Evolutionary conservation across 1,140 invertebrate species (phyloP), one percentile per base, ranked within the genome.

Genomic region (Drosophila navojoa): DNA sequence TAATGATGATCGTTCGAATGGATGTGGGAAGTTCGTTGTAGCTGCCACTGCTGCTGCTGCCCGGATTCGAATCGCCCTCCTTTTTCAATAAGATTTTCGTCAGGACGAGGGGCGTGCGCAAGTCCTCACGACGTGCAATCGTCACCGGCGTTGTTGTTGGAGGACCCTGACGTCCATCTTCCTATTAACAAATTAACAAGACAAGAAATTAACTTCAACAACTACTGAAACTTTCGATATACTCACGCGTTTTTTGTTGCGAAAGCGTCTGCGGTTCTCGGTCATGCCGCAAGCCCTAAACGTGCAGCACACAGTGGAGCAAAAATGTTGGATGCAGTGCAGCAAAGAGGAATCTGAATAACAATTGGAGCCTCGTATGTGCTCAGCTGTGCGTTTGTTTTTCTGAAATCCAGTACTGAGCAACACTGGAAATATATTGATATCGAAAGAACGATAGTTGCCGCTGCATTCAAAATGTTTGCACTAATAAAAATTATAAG

Each of bases 71-170:
- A 2, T 76, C 80, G 2, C 60, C 45, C n/a, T 89, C 85, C 49
- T 84, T 89, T 35, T 89, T 89, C 2, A 89, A 47, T 38, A 87
- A 15, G 49, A 89, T 89, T 32, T 84, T 89, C 11, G 84, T 85
- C 55, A 84, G 84, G 6, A 89, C 35, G 1, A 69, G 5, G 10
- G 38, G 25, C 19, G 16, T 29, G 25, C 84, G 63, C 2, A 76
- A 13, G 35, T 87, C 84, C 6, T 87, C 84, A 10, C 84, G 84
- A 3, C 73, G 49, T 0, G 85, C 84, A 52, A 87, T 89, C 0
- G 76, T 84, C 22, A 87, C 82, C 0, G 84, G 79, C 1, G 68
- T 52, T 6, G 50, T 35, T 5, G 63, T 58, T 11, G 50, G 52
- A 3, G 19, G 6, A 13, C 64, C 19, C 9, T 40, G 40, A 45